Percentiles rank a stretch among this genome's conserved stretches.
Conservation (phyloP, 1,140 invertebrate genomes). For the Drosophila aff. region DNA sequence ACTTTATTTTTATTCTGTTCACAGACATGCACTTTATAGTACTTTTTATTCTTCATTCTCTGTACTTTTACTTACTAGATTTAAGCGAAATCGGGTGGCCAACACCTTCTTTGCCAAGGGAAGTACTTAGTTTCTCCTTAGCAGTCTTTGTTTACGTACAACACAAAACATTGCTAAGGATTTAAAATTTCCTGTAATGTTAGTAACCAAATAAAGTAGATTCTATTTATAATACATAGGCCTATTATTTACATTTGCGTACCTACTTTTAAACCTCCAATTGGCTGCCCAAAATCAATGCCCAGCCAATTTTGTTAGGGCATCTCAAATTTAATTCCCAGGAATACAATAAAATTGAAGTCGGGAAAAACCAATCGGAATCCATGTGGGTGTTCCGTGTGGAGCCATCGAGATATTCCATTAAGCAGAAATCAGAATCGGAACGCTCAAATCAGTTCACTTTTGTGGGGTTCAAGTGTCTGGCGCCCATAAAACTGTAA, state of each 20-base stretch:
- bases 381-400: slow-evolving; percentile 9
- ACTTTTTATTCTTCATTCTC: too few relatives aligned
- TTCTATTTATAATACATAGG: background rate
- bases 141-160: too few relatives aligned
- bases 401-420: slow-evolving; percentile 26
- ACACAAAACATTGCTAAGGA: too few relatives aligned
- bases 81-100: too few relatives aligned
- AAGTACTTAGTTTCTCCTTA: too few relatives aligned
- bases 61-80: too few relatives aligned
- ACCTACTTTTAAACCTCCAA: background rate
- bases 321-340: slow-evolving; percentile 3
- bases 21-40: too few relatives aligned
- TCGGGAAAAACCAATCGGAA: background rate
- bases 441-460: slow-evolving; percentile 41
- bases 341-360: slow-evolving; percentile 7
- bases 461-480: slow-evolving; percentile 48
- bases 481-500: slow-evolving; percentile 68
- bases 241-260: background rate
- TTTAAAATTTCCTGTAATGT: background rate
- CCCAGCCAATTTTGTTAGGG: background rate
- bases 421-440: slow-evolving; percentile 45
- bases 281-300: background rate
- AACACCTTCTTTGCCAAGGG: too few relatives aligned
- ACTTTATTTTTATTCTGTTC: too few relatives aligned
- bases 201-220: background rate